Evolutionary conservation across 2,888 invertebrate species (phyloP).

Genomic region (Troilus luridus): DNA sequence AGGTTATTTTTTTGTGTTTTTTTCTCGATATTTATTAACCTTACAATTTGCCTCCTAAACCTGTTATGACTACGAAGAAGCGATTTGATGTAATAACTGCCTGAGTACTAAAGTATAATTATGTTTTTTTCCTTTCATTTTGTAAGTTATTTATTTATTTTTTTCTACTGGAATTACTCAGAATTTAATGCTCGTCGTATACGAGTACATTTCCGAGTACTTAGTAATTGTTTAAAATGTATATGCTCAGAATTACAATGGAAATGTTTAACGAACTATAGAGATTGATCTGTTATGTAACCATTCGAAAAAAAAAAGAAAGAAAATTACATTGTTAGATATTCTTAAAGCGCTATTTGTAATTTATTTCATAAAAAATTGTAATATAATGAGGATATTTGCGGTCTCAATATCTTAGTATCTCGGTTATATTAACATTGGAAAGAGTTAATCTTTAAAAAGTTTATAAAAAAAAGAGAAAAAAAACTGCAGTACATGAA

Average conservation of each 20-base stretch:
- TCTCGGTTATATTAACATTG: too few species aligned
- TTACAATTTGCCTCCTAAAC: background rate
- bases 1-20: background rate
- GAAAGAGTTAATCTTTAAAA: too few species aligned
- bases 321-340: background rate
- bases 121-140: background rate
- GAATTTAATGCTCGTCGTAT: background rate
- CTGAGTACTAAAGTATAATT: background rate
- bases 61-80: background rate
- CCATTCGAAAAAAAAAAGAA: background rate
- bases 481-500: too few species aligned
- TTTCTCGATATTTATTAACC: background rate
- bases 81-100: background rate
- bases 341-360: background rate
- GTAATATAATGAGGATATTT: background rate
- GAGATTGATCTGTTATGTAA: background rate
- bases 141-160: background rate
- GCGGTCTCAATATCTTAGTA: background rate
- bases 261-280: background rate
- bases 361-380: background rate
- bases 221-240: background rate
- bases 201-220: background rate
- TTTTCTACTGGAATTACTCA: background rate
- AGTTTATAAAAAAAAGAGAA: too few species aligned
- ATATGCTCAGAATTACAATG: background rate